Evolutionary conservation across 1,140 invertebrate species (phyloP).

Genomic region (Aporrectodea caliginosa): DNA sequence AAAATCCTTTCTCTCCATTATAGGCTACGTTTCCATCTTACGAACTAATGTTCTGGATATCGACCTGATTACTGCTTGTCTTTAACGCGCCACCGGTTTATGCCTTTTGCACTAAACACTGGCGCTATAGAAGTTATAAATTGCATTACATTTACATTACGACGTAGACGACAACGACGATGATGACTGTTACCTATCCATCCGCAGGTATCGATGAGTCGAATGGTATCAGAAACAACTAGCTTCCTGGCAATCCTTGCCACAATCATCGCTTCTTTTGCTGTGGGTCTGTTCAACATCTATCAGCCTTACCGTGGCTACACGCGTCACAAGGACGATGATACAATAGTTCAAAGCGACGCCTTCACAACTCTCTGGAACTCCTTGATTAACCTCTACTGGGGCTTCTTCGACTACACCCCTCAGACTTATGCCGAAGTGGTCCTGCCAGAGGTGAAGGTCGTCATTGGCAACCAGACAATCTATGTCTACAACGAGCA

Average conservation of each 20-base stretch:
- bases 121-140: too few species aligned
- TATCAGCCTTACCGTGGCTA: slow-evolving; percentile 10
- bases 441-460: background rate
- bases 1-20: too few species aligned
- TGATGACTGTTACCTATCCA: background rate
- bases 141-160: too few species aligned
- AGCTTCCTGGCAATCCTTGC: slow-evolving; percentile 12
- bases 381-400: slow-evolving; percentile 1
- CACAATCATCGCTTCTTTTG: background rate
- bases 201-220: background rate
- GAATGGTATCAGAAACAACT: background rate
- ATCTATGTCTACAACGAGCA: background rate
- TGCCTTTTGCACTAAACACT: too few species aligned
- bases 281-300: slow-evolving; percentile 6
- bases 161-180: too few species aligned
- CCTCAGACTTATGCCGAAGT: background rate
- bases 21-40: too few species aligned
- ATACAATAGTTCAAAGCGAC: background rate
- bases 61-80: too few species aligned
- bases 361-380: background rate
- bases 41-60: too few species aligned
- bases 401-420: slow-evolving; percentile 14
- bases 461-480: background rate
- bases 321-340: background rate
- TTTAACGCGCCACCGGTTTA: too few species aligned